A percentile compares a stretch with the other conserved stretches of the same genome.
phyloP scores from a whole-genome alignment of 23 tunicate species.

The Diplosoma virens region DNA sequence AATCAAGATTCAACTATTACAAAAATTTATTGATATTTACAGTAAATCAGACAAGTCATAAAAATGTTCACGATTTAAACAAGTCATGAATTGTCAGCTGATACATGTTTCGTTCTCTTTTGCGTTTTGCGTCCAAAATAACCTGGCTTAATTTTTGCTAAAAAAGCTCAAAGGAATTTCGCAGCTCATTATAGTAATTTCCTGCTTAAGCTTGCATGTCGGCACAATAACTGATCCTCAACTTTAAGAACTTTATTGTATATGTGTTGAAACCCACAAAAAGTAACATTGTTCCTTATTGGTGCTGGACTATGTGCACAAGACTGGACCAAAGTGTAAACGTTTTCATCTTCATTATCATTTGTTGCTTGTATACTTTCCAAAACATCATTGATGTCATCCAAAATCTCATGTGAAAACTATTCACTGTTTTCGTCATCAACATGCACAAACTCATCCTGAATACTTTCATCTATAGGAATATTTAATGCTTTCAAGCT shows the following conservation, averaged over 20 bases:
- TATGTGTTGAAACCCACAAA: not conserved
- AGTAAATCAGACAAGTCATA: no score
- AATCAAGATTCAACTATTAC: no score
- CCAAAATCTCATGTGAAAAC: conserved; percentile 19
- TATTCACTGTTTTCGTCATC: conserved; percentile 32
- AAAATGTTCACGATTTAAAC: no score
- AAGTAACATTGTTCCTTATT: conserved; percentile 1
- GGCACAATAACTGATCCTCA: conserved; percentile 21
- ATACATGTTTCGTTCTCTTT: no score
- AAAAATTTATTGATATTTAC: no score
- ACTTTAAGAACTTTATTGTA: conserved; percentile 12
- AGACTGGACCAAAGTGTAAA: not conserved
- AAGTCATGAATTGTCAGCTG: no score
- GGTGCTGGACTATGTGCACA: not conserved
- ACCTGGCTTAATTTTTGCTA: no score
- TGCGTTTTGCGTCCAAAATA: no score
- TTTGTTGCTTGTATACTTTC: not conserved
- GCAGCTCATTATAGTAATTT: not conserved
- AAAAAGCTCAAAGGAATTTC: conserved; percentile 12
- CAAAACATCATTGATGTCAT: conserved; percentile 26
- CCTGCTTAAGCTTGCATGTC: conserved; percentile 34
- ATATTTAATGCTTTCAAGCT: conserved; percentile 17
- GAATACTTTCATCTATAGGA: conserved; percentile 14
- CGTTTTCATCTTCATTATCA: not conserved
- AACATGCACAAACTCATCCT: conserved; percentile 32